phyloP scores from a whole-genome alignment of 2,113 vertebrate species.

The Onychorhynchus coronatus region DNA sequence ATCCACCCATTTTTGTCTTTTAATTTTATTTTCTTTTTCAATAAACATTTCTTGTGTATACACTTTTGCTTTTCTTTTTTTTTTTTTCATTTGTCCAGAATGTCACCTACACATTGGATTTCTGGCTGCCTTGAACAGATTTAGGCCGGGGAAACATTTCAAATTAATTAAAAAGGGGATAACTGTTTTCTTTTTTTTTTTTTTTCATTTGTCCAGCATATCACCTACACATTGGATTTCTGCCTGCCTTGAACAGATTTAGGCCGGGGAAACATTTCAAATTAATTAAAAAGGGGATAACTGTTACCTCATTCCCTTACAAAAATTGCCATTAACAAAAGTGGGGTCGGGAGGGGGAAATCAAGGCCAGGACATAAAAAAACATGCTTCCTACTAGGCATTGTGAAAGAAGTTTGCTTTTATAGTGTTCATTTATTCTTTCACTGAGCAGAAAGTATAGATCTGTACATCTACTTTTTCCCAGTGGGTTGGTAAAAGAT shows the following conservation, averaged over 20 bases:
- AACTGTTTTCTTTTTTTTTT: neutral
- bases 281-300: neutral
- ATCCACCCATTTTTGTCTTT: conserved; percentile 75
- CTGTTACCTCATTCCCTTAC: neutral
- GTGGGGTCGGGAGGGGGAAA: neutral
- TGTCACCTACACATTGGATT: neutral
- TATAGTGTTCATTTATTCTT: neutral
- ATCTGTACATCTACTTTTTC: neutral
- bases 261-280: neutral
- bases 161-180: neutral
- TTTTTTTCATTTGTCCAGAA: conserved; percentile 45
- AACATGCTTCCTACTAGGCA: neutral
- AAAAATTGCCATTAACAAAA: neutral
- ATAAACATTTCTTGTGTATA: conserved; percentile 83
- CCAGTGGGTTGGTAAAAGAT: neutral
- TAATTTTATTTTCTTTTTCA: conserved; percentile 78
- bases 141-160: neutral
- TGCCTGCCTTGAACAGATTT: neutral
- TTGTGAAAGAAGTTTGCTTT: neutral
- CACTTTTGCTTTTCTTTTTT: conserved; percentile 76
- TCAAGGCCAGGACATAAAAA: neutral
- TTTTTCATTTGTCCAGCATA: conserved; percentile 45
- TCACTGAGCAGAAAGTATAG: neutral
- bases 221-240: neutral
- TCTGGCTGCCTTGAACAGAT: neutral